phyloP scores from a whole-genome alignment of 2,797 vertebrate genomes.

The Myotis pilosus region DNA sequence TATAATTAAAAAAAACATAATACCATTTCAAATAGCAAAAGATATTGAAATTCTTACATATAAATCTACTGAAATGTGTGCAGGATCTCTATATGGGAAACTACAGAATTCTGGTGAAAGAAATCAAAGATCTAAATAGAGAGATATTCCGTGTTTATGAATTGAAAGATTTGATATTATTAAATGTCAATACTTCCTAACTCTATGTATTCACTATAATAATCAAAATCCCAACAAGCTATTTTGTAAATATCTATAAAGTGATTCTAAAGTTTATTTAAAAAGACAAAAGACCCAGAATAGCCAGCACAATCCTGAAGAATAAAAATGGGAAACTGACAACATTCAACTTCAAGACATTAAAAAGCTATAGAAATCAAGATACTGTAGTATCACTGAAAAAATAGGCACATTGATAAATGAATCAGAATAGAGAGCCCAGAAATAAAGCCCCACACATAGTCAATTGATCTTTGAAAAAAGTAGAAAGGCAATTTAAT shows the following conservation, averaged over 20 bases:
- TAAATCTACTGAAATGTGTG: not conserved
- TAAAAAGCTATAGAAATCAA: not conserved
- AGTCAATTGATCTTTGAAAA: not conserved
- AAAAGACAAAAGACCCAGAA: not conserved
- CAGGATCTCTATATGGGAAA: not conserved
- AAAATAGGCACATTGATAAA: not conserved
- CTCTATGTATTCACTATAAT: not conserved
- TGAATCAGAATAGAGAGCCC: not conserved
- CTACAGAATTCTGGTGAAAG: not conserved
- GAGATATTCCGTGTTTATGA: not conserved
- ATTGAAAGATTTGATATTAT: not conserved
- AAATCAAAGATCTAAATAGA: not conserved
- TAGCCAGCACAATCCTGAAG: not conserved
- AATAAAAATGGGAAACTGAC: not conserved
- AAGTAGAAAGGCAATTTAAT: not conserved
- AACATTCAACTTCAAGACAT: not conserved
- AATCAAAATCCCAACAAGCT: not conserved
- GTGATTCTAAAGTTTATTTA: not conserved
- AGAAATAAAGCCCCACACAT: not conserved
- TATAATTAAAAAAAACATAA: not conserved
- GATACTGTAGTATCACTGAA: not conserved
- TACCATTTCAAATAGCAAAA: not conserved
- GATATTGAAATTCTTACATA: not conserved
- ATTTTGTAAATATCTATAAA: not conserved
- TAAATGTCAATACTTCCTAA: constrained; percentile 12